phyloP scores from a whole-genome alignment of 2,888 invertebrate species.

The Hoplodrina ambigua region DNA sequence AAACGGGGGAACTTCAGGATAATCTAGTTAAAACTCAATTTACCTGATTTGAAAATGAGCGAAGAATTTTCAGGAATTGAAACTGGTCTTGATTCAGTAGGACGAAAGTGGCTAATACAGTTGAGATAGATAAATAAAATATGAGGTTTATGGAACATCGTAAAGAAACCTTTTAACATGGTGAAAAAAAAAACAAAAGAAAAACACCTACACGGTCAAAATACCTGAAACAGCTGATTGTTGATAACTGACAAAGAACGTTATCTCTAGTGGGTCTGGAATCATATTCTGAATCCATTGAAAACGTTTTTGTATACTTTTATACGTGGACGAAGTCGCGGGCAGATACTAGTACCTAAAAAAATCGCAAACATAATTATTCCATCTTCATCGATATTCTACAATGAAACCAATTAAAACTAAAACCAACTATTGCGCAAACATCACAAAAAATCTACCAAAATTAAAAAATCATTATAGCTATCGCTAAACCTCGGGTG shows the following conservation, averaged over 20 bases:
- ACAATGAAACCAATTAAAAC: conserved; percentile 3
- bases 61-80: conserved; percentile 41
- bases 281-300: too few species aligned
- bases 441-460: conserved; percentile 9
- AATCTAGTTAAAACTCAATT: conserved; percentile 37
- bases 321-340: too few species aligned
- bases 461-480: conserved; percentile 56
- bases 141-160: too few species aligned
- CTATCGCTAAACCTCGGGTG: conserved; percentile 79
- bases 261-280: too few species aligned
- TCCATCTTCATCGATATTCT: not conserved
- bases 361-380: too few species aligned
- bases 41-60: conserved; percentile 40
- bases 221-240: too few species aligned
- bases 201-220: too few species aligned
- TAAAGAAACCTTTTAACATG: too few species aligned
- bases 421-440: not conserved
- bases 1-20: conserved; percentile 34
- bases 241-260: too few species aligned
- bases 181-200: too few species aligned
- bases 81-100: not conserved
- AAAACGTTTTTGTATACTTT: too few species aligned
- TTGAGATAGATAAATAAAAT: not conserved
- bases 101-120: not conserved
- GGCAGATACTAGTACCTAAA: too few species aligned